Base-by-base conservation (phyloP, 2,888 invertebrate species). In the Caradrina kadenii region DNA sequence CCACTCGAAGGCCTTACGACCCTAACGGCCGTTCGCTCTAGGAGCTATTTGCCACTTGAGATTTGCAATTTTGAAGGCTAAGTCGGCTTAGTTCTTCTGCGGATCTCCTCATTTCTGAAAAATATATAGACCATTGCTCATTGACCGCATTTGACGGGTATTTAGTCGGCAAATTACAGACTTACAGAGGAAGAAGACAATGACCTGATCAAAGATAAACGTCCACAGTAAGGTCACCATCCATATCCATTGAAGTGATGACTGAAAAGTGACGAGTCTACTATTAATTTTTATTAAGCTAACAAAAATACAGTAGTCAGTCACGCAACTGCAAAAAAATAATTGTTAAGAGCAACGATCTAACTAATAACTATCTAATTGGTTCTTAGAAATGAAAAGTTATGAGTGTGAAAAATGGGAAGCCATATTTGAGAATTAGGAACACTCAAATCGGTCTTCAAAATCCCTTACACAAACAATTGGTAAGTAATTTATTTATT, bases 281-380 rank as follows among this genome's bases (percentile, higher is more conserved):
- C 56, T 42, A 76, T 63, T 63, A 67, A 72, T 67, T 26, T 13
- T 61, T 45, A 67, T 67, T 39, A 63, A 53, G n/a, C 19, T 53
- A 31, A 63, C 55, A 35, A 62, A 55, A 48, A 70, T 63, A 66
- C 26, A 31, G 22, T 15, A 0, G 39, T 50, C 64, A 54, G 76
- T 65, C 76, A 76, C 75, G 76, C 75, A 70, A 59, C 60, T 26
- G 50, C 17, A 53, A 55, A 58, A n/a, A 58, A 74, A 39, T 56
- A 48, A 49, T 58, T 50, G 70, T n/a, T 35, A 7, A 55, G 63
- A 35, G 49, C 70, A 70, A 55, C 63, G 55, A 21, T 63, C 45
- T 17, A 17, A 45, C 45, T 45, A 45, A 17, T 45, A 45, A 45
- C 45, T 45, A 45, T 45, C 7, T 6, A 45, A 45, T 45, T 45